Base-by-base conservation (phyloP, 2,113 vertebrate species). In the Chaetorhynchus papuensis region DNA sequence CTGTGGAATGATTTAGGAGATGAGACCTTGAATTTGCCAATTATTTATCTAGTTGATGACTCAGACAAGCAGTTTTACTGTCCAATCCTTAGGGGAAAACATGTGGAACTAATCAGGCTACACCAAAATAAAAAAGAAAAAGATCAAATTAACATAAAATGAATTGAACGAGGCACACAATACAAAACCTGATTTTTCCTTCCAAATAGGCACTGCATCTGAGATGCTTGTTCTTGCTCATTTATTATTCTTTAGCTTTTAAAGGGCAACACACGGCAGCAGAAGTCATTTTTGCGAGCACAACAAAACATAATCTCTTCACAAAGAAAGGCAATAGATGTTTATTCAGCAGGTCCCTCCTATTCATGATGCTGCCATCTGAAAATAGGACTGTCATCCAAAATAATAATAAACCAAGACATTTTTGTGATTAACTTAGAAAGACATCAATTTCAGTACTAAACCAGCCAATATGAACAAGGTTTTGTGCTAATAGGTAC, bases 21-120 rank as follows among this genome's bases (percentile, higher is more conserved):
- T 52, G 71, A 82, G 41, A n/a, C 79, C 79, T 89, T 88, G 76
- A 94, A 95, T 93, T 90, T 88, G 85, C 90, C 94, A 95, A 78
- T 97, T 96, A 96, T 96, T 96, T 96, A 96, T 96, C 93, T 93
- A 81, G 71, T 20, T 86, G 94, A 94, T 96, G 96, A 96, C 92
- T 97, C 93, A 96, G 71, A 93, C 63, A 88, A 94, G 72, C 92
- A 96, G 94, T 81, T 96, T 96, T 93, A 94, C 68, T 94, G 76
- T 83, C 87, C 79, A 91, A 83, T 81, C 52, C 88, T 83, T 80
- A 24, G 23, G 89, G 85, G 82, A 74, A 93, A 94, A 95, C 96
- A 96, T 52, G 68, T 96, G 96, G 93, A 92, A 96, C 44, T 88
- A 83, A 94, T 96, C 90, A 80, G 33, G 66, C 23, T 74, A 41